A percentile compares a stretch with the other conserved stretches of the same genome.
These are phyloP conservation scores for Elysia chlorotica DNA, from an alignment of 1,140 invertebrate species.

Conservation along the genomic window DNA sequence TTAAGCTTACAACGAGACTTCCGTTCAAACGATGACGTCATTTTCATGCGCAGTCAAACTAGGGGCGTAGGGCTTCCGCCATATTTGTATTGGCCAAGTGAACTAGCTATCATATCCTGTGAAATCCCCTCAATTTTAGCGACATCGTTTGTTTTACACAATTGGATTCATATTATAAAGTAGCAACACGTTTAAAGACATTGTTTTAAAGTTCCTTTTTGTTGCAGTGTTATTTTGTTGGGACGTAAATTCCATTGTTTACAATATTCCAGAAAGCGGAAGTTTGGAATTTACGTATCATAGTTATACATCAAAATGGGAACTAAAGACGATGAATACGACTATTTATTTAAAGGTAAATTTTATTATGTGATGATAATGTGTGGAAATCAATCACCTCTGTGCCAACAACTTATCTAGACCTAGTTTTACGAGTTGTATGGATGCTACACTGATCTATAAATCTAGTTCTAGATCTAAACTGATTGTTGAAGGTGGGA, in stretches of 20 bases:
- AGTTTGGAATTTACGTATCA: conserved; percentile 26
- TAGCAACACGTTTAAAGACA: background rate
- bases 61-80: conserved; percentile 36
- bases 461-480: too few relatives aligned
- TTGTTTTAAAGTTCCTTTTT: conserved; percentile 18
- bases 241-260: conserved; percentile 33
- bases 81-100: conserved; percentile 27
- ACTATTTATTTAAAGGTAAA: conserved; percentile 99
- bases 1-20: too few relatives aligned
- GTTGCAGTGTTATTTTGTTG: background rate
- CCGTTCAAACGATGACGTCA: conserved; percentile 28
- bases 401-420: too few relatives aligned
- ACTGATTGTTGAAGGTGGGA: too few relatives aligned
- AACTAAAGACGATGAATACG: conserved; percentile 98
- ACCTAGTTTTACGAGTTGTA: too few relatives aligned
- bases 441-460: background rate
- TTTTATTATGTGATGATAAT: conserved; percentile 8
- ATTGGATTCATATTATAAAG: background rate
- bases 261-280: conserved; percentile 39
- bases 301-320: conserved; percentile 53
- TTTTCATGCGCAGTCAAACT: conserved; percentile 33
- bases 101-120: too few relatives aligned
- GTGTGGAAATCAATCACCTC: too few relatives aligned
- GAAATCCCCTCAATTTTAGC: background rate
- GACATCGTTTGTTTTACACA: background rate